Percentiles rank a stretch among this genome's conserved stretches.
Conservation (phyloP, 2,888 invertebrate genomes). For the Desoria tigrina region DNA sequence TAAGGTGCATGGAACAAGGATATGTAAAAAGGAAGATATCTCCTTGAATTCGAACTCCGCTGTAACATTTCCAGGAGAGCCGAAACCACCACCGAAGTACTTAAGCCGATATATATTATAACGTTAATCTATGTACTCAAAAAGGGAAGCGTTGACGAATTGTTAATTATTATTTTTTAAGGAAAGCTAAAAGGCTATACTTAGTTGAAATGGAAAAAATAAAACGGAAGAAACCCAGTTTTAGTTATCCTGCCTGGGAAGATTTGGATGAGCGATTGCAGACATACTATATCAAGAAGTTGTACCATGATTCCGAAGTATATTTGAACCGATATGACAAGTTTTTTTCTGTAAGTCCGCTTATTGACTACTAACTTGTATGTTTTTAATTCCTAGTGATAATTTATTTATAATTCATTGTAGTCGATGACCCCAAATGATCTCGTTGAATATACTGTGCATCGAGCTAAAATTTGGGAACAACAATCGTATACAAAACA, state of each 20-base stretch:
- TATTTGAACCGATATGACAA: slow-evolving; percentile 43
- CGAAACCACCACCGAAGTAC: slow-evolving; percentile 39
- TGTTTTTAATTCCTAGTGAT: neutral
- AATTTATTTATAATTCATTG: slow-evolving; percentile 9
- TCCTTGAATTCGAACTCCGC: neutral
- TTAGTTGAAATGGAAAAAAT: slow-evolving; percentile 17
- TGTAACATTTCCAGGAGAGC: slow-evolving; percentile 35
- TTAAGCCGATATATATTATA: neutral
- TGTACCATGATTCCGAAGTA: slow-evolving; percentile 28
- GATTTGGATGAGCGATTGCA: slow-evolving; percentile 32
- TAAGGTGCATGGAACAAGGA: neutral
- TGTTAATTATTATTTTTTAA: neutral
- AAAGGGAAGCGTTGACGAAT: no score
- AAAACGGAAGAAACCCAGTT: neutral
- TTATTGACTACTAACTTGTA: neutral
- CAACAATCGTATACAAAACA: neutral
- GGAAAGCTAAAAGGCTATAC: slow-evolving; percentile 14
- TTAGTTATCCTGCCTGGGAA: slow-evolving; percentile 22
- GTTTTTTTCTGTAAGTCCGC: slow-evolving; percentile 38
- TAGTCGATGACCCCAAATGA: slow-evolving; percentile 47
- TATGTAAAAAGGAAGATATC: neutral
- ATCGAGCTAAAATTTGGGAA: slow-evolving; percentile 26
- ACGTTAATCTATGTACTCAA: no score
- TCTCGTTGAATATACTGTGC: slow-evolving; percentile 36
- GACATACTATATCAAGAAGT: slow-evolving; percentile 35